A percentile compares a stretch with the other conserved stretches of the same genome.
phyloP scores from a whole-genome alignment of 2,888 invertebrate genomes.

The Drosophila austrosaltans region DNA sequence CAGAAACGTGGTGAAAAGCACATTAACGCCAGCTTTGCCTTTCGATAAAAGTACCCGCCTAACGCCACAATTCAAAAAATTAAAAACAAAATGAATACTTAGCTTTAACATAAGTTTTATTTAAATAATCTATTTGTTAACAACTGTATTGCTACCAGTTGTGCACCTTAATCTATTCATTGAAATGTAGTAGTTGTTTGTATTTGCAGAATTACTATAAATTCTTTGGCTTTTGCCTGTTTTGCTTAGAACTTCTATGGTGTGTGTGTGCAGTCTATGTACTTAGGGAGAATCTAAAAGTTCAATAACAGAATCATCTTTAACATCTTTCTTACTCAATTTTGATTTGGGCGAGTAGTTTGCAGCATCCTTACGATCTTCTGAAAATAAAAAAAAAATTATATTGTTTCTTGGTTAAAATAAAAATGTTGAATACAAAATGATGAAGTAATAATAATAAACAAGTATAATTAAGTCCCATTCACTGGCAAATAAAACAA shows the following conservation, averaged over 20 bases:
- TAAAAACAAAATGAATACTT: not conserved
- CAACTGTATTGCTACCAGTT: not conserved
- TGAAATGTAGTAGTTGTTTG: not conserved
- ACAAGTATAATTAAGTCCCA: not conserved
- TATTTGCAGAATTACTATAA: slow-evolving; percentile 10
- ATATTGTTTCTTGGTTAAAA: slow-evolving; percentile 41
- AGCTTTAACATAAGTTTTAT: not conserved
- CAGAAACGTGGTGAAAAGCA: not conserved
- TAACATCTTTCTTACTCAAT: slow-evolving; percentile 27
- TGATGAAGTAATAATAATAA: slow-evolving; percentile 22
- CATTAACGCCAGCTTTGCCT: not conserved
- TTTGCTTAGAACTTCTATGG: slow-evolving; percentile 5
- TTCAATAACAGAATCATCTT: slow-evolving; percentile 66
- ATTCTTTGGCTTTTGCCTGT: slow-evolving; percentile 49
- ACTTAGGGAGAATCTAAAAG: slow-evolving; percentile 35
- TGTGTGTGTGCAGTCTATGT: not conserved
- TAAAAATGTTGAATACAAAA: slow-evolving; percentile 38
- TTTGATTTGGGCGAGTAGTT: slow-evolving; percentile 19
- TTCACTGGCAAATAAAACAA: slow-evolving; percentile 48
- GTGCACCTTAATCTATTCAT: not conserved
- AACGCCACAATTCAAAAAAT: not conserved
- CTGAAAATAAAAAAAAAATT: slow-evolving; percentile 44
- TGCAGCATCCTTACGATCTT: slow-evolving; percentile 26
- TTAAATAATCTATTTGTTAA: not conserved
- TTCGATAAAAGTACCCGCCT: not conserved